Conservation (phyloP, 2,888 invertebrate genomes). For the Mechanitis mazaeus region DNA sequence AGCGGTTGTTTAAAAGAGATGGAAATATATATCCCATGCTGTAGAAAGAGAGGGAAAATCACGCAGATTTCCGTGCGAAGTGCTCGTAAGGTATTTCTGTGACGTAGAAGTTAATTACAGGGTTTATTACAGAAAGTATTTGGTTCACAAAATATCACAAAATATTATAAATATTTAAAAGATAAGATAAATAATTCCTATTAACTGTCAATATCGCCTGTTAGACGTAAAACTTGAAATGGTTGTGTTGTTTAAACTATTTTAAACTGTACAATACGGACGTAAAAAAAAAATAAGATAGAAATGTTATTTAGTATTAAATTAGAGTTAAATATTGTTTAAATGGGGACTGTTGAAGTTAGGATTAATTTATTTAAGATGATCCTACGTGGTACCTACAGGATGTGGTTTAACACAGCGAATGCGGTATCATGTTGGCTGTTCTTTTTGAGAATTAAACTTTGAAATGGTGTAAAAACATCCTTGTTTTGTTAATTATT, state of each 20-base stretch:
- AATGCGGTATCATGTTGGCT: slow-evolving; percentile 14
- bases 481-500: no score
- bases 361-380: background rate
- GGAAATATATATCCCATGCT: background rate
- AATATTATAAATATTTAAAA: no score
- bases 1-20: slow-evolving; percentile 8
- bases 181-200: no score
- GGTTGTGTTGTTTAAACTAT: no score
- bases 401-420: slow-evolving; percentile 20
- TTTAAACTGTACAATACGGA: background rate
- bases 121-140: slow-evolving; percentile 4
- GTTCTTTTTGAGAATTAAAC: slow-evolving; percentile 5
- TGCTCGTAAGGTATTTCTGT: slow-evolving; percentile 13
- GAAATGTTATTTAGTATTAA: no score
- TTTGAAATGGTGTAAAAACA: no score
- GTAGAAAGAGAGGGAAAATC: slow-evolving; percentile 8
- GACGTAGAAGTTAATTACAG: slow-evolving; percentile 14
- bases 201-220: no score
- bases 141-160: background rate
- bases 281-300: no score
- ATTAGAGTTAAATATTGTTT: background rate
- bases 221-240: no score
- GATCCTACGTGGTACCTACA: slow-evolving; percentile 6
- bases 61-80: slow-evolving; percentile 19
- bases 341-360: background rate